phyloP scores from a whole-genome alignment of 2,888 invertebrate genomes.

The Sesia bembeciformis region DNA sequence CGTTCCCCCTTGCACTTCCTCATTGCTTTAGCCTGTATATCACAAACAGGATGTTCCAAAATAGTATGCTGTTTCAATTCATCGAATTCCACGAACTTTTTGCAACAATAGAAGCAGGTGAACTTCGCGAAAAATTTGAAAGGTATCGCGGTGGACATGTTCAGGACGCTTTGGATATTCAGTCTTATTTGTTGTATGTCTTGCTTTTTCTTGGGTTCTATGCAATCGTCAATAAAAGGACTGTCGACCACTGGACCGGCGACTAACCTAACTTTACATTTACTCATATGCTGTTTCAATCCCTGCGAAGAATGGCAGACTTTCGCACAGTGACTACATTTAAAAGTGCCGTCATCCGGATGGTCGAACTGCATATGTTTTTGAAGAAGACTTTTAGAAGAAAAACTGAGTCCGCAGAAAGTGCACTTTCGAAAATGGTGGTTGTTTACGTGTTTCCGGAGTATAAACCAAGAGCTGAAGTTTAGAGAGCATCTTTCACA shows the following conservation, averaged over 20 bases:
- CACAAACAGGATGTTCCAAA: constrained; percentile 46
- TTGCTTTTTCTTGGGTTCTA: constrained; percentile 33
- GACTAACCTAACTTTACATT: constrained; percentile 36
- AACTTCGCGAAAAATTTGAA: constrained; percentile 56
- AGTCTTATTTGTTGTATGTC: constrained; percentile 43
- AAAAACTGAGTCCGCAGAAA: constrained; percentile 34
- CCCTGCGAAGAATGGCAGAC: constrained; percentile 39
- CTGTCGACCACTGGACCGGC: constrained; percentile 6
- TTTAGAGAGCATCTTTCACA: constrained; percentile 40
- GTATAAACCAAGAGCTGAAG: constrained; percentile 24
- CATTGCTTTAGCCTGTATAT: constrained; percentile 47
- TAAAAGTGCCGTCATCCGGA: constrained; percentile 29
- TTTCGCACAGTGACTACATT: constrained; percentile 47
- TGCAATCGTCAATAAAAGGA: constrained; percentile 13
- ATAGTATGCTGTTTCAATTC: constrained; percentile 45
- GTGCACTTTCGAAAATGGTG: constrained; percentile 46
- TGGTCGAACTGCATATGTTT: constrained; percentile 43
- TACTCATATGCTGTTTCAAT: constrained; percentile 38
- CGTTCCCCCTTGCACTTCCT: constrained; percentile 55
- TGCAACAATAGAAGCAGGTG: constrained; percentile 55
- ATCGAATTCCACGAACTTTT: constrained; percentile 47
- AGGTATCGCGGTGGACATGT: constrained; percentile 58
- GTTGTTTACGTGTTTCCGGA: constrained; percentile 34
- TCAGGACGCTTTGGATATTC: constrained; percentile 53
- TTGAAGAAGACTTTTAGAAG: constrained; percentile 29